Percentiles rank a stretch among this genome's conserved stretches.
Conservation (phyloP, 2,113 vertebrate genomes). For the Apodemus sylvaticus region DNA sequence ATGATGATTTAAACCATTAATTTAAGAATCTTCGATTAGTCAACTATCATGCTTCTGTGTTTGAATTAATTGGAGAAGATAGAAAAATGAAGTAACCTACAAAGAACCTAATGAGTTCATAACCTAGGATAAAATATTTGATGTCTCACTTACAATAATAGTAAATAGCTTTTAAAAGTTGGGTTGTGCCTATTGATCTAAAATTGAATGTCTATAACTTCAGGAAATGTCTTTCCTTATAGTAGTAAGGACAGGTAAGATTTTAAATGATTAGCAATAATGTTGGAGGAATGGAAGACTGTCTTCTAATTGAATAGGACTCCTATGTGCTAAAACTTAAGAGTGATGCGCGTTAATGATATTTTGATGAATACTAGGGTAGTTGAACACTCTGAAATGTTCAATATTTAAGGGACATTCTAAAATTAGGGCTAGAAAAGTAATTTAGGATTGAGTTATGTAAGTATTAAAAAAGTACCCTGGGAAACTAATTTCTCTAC, state of each 20-base stretch:
- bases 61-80: not conserved
- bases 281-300: not conserved
- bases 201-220: not conserved
- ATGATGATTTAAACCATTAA: not conserved
- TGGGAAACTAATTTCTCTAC: not conserved
- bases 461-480: not conserved
- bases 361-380: not conserved
- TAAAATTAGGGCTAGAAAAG: not conserved
- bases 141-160: not conserved
- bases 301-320: not conserved
- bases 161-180: not conserved
- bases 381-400: not conserved
- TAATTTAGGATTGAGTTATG: not conserved
- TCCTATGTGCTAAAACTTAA: not conserved
- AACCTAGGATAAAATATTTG: not conserved
- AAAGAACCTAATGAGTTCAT: not conserved
- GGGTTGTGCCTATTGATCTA: not conserved
- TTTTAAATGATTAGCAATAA: constrained; percentile 19
- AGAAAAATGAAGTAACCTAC: constrained; percentile 13
- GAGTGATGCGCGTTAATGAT: not conserved
- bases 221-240: constrained; percentile 24
- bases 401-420: not conserved
- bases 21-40: not conserved
- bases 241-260: not conserved
- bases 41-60: not conserved